These are phyloP conservation scores for Aleiodes alternator DNA, from an alignment of 2,888 invertebrate species.

Conservation along the genomic window DNA sequence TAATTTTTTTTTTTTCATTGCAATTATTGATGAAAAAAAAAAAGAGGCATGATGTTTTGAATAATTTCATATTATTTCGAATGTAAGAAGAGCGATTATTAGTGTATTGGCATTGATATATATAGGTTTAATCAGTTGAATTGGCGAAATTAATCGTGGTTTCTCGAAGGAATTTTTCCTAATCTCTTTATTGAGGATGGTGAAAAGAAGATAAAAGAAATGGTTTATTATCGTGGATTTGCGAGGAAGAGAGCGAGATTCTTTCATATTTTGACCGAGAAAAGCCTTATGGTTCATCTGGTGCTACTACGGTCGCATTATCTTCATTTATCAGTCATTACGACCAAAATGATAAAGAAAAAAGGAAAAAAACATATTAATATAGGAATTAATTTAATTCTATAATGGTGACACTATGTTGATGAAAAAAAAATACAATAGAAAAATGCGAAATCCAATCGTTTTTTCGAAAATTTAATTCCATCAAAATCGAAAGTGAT, in stretches of 20 bases:
- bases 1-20: not conserved
- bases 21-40: conserved; percentile 30
- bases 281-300: conserved; percentile 13
- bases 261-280: not conserved
- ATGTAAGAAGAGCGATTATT: too few species aligned
- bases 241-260: conserved; percentile 19
- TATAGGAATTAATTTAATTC: not conserved
- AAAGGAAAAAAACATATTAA: not conserved
- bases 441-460: not conserved
- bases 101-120: too few species aligned
- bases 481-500: not conserved
- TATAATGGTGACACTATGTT: too few species aligned
- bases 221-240: conserved; percentile 32
- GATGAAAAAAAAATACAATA: not conserved
- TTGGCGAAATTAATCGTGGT: not conserved
- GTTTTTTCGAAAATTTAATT: conserved; percentile 10
- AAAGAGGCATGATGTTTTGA: conserved; percentile 29
- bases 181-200: conserved; percentile 4
- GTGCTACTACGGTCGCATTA: conserved; percentile 29
- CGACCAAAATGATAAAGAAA: conserved; percentile 41
- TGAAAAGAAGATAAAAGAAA: not conserved
- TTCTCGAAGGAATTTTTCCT: conserved; percentile 39
- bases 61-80: not conserved
- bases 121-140: too few species aligned
- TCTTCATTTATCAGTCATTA: too few species aligned